These are phyloP conservation scores for Lasaia peninsularis DNA, from an alignment of 1,140 invertebrate genomes.

Conservation along the genomic window DNA sequence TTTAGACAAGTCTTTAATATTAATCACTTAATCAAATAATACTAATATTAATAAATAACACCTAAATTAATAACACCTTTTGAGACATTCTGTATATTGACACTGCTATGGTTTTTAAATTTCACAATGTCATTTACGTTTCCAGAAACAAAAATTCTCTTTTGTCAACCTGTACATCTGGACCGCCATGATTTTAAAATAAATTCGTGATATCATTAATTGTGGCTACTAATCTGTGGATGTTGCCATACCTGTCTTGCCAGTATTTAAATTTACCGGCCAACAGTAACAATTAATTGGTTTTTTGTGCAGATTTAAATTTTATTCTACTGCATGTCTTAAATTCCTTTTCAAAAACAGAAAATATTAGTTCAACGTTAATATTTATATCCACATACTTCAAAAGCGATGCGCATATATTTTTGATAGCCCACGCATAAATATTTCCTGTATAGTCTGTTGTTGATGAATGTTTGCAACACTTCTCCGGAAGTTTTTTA, in stretches of 20 bases:
- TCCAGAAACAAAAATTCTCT: background rate
- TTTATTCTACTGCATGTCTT: background rate
- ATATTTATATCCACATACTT: no score
- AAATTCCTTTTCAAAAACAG: no score
- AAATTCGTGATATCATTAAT: slow-evolving; percentile 1
- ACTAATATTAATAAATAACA: no score
- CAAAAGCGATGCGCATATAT: background rate
- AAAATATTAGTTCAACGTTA: no score
- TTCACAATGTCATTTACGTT: no score
- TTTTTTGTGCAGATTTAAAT: background rate
- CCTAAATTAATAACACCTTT: no score
- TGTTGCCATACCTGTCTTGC: background rate
- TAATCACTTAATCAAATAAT: no score
- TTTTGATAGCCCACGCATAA: background rate
- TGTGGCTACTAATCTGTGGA: background rate
- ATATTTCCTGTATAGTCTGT: background rate
- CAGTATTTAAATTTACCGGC: slow-evolving; percentile 15
- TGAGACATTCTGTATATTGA: no score
- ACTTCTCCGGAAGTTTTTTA: no score
- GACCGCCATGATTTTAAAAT: slow-evolving; percentile 5
- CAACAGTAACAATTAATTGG: slow-evolving; percentile 9
- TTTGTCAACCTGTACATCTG: slow-evolving; percentile 1
- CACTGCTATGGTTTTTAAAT: no score
- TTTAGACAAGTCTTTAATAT: no score
- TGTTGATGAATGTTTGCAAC: background rate